phyloP scores from a whole-genome alignment of 2,797 vertebrate genomes.

The Coregonus sp. region DNA sequence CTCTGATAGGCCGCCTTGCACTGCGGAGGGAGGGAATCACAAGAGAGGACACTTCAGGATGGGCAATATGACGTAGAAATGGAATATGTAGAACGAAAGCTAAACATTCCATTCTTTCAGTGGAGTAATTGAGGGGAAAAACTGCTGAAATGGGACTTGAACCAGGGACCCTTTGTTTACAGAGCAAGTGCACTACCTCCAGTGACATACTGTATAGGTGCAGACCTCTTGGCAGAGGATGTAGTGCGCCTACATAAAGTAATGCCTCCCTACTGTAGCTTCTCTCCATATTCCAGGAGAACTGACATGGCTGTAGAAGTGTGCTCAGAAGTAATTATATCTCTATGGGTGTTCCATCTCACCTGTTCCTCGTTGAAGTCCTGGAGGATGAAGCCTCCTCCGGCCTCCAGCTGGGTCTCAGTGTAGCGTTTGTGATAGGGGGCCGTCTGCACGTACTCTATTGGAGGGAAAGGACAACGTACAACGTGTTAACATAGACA shows the following conservation, averaged over 20 bases:
- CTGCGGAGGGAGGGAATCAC: slow-evolving; percentile 62
- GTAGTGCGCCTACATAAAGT: no score
- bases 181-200: no score
- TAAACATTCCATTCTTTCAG: neutral
- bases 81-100: neutral
- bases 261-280: no score
- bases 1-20: slow-evolving; percentile 93
- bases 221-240: no score
- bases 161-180: neutral
- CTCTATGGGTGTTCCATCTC: neutral
- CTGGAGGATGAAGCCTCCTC: slow-evolving; percentile 90
- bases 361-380: slow-evolving; percentile 97
- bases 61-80: neutral
- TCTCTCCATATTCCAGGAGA: neutral
- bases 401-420: slow-evolving; percentile 87
- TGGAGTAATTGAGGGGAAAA: neutral
- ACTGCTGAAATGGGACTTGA: neutral
- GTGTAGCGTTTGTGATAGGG: slow-evolving; percentile 90
- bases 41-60: neutral
- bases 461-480: slow-evolving; percentile 12
- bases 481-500: neutral
- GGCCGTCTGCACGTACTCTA: slow-evolving; percentile 84
- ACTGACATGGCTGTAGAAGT: neutral
- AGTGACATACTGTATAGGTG: no score
- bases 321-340: neutral